These are phyloP conservation scores for Dorcus hopei DNA, from an alignment of 2,888 invertebrate genomes.

Conservation along the genomic window DNA sequence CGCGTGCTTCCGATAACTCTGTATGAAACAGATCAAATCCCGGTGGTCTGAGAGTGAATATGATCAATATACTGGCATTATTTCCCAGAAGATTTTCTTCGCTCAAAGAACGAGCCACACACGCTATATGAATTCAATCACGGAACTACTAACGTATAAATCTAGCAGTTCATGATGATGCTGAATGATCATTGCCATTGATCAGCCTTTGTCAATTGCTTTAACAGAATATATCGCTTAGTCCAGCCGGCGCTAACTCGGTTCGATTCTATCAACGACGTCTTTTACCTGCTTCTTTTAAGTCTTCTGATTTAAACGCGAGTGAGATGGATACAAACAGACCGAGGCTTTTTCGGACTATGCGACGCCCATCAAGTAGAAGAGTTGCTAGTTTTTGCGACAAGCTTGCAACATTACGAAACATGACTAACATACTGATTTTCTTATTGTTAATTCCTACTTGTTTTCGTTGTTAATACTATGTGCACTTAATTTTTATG, in stretches of 20 bases:
- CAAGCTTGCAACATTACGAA: conserved; percentile 24
- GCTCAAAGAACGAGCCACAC: conserved; percentile 20
- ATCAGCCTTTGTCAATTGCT: conserved; percentile 25
- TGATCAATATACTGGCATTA: conserved; percentile 19
- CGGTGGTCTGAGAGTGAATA: conserved; percentile 27
- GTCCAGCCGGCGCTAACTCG: conserved; percentile 24
- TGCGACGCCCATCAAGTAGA: conserved; percentile 22
- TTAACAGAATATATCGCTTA: conserved; percentile 16
- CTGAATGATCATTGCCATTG: conserved; percentile 24
- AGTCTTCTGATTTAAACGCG: not conserved
- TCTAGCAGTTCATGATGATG: conserved; percentile 5
- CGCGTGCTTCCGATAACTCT: conserved; percentile 16
- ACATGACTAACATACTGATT: conserved; percentile 25
- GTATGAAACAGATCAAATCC: conserved; percentile 17
- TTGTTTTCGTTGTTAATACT: not conserved
- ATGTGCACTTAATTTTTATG: conserved; percentile 1
- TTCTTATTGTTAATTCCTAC: conserved; percentile 16
- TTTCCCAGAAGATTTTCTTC: conserved; percentile 21
- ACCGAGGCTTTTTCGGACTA: conserved; percentile 8
- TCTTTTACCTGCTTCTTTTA: conserved; percentile 7
- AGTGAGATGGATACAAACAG: not conserved
- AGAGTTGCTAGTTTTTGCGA: conserved; percentile 25
- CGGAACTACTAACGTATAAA: conserved; percentile 11
- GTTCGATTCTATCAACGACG: conserved; percentile 5
- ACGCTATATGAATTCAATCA: conserved; percentile 25